These are phyloP conservation scores for Stichopus chloronotus DNA, from an alignment of 35 echinoderm and acorn worm species.

Conservation along the genomic window DNA sequence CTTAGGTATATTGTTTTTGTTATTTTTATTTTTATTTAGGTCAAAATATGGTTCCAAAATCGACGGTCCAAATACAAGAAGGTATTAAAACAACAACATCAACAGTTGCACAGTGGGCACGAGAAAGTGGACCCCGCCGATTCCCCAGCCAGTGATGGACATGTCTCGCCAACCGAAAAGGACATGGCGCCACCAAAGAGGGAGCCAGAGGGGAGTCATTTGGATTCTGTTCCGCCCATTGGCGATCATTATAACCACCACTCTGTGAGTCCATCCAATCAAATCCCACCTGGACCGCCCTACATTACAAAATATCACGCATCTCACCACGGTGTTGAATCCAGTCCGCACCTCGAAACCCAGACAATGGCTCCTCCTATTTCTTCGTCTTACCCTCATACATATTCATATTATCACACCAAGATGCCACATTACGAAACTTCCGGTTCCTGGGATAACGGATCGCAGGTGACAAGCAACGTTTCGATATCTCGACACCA, in stretches of 20 bases:
- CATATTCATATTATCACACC: slow-evolving; percentile 43
- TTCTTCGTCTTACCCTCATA: slow-evolving; percentile 11
- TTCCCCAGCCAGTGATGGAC: slow-evolving; percentile 13
- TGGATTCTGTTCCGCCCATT: background rate
- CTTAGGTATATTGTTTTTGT: background rate
- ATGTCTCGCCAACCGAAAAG: slow-evolving; percentile 12
- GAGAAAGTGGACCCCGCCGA: slow-evolving; percentile 28
- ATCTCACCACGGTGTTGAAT: background rate
- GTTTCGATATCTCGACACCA: background rate
- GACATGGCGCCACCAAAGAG: slow-evolving; percentile 18
- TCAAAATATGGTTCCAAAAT: slow-evolving; percentile 98
- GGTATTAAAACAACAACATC: slow-evolving; percentile 87
- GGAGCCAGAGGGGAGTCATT: background rate
- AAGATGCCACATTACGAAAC: background rate
- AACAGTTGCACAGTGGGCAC: slow-evolving; percentile 31
- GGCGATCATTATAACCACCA: slow-evolving; percentile 4
- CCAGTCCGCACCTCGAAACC: background rate
- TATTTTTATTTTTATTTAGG: slow-evolving; percentile 57
- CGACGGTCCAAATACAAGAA: slow-evolving; percentile 94
- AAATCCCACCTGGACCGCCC: background rate
- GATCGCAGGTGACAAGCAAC: slow-evolving; percentile 21
- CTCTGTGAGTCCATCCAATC: background rate
- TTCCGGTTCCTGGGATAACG: background rate
- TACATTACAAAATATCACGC: slow-evolving; percentile 21
- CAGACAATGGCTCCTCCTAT: background rate